phyloP scores from a whole-genome alignment of 2,888 invertebrate species.

The Luperina nickerlii region DNA sequence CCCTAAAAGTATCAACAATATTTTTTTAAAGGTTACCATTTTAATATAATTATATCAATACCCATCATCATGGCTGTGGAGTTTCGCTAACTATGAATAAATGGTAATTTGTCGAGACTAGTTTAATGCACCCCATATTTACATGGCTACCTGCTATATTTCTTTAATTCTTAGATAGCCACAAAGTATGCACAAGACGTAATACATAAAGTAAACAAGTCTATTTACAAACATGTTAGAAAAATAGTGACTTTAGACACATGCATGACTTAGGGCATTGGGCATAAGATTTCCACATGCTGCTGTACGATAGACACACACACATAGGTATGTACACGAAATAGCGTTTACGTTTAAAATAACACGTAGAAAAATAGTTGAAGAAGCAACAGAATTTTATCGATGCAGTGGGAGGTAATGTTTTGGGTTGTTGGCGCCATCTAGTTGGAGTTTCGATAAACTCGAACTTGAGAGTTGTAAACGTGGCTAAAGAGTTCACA shows the following conservation, averaged over 20 bases:
- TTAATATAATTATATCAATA: too few species aligned
- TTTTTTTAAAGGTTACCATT: background rate
- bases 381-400: conserved; percentile 15
- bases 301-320: background rate
- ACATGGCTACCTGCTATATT: too few species aligned
- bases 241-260: conserved; percentile 42
- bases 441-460: conserved; percentile 34
- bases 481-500: background rate
- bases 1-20: too few species aligned
- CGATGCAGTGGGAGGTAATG: conserved; percentile 1
- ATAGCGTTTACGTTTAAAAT: conserved; percentile 23
- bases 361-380: conserved; percentile 9
- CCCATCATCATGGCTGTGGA: too few species aligned
- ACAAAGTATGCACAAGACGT: conserved; percentile 18
- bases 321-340: background rate
- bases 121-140: background rate
- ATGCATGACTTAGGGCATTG: conserved; percentile 34
- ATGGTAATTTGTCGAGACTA: background rate
- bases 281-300: conserved; percentile 26
- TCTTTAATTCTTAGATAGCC: conserved; percentile 11
- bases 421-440: conserved; percentile 31
- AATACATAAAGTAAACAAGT: conserved; percentile 44
- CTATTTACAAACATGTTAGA: conserved; percentile 45
- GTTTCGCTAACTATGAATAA: background rate
- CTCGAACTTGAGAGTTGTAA: background rate